Evolutionary conservation across 1,140 invertebrate genomes (phyloP), one percentile per base, ranked within the genome.

Genomic region (Micrasema minimum): DNA sequence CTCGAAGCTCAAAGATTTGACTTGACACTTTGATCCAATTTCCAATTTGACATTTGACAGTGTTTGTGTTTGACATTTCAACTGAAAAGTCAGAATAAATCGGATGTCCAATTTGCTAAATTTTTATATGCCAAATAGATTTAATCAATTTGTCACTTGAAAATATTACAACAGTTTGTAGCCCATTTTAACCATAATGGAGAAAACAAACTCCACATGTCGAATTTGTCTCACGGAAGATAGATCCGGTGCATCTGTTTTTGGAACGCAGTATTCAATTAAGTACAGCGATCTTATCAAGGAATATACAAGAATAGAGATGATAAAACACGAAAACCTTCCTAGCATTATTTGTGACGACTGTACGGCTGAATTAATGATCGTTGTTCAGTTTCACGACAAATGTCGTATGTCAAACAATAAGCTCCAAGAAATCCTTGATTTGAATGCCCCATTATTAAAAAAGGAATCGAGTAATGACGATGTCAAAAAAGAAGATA

Each of bases 251-350:
- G 59, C 62, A 20, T 51, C 67, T 4, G 22, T 69, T 26, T 69
- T 69, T 18, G 67, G 62, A 12, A 62, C 20, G 35, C 11, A 64
- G 18, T 23, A 64, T 9, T 41, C 16, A 20, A 50, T 16, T 7
- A 69, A 69, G 18, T 69, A 69, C 22, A 38, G 46, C 31, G 67
- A 62, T 16, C 16, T 69, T n/a, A 69, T 69, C 14, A 64, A 69
- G 51, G 57, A 69, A 22, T 69, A 69, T 16, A 51, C 37, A 12
- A 57, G 67, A 41, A 11, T 69, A 16, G 45, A 51, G n/a, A 12
- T 69, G 16, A 9, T 51, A n/a, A 18, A 61, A 38, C 43, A 64
- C 38, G 67, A 53, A 22, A 48, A 62, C 23, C 48, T 69, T 2
- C 67, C 67, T 9, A 51, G 43, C 3, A 57, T 23, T 51, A 62